Percentiles rank a stretch among this genome's conserved stretches.
phyloP scores from a whole-genome alignment of 2,113 vertebrate species.

The Cichladusa arquata region DNA sequence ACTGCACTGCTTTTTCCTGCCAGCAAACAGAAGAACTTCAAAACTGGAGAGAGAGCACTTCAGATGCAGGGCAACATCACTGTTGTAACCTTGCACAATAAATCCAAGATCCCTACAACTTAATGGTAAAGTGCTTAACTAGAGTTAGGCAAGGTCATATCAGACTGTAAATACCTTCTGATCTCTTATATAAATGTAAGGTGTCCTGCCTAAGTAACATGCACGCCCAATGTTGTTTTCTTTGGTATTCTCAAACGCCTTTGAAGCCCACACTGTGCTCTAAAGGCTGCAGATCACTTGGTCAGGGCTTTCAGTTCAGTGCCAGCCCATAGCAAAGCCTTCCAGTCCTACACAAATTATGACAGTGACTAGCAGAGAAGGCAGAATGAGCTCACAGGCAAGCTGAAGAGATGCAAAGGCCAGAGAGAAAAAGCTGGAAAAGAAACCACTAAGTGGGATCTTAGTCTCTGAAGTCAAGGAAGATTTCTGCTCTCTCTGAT shows the following conservation, averaged over 20 bases:
- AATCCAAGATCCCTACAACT: slow-evolving; percentile 9
- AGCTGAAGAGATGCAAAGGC: background rate
- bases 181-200: background rate
- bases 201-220: background rate
- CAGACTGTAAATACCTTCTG: background rate
- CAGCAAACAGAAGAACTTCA: background rate
- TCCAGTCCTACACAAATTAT: background rate
- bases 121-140: slow-evolving; percentile 8
- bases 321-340: background rate
- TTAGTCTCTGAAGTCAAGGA: background rate
- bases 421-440: background rate
- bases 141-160: background rate
- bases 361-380: background rate
- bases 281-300: background rate
- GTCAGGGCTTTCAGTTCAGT: background rate
- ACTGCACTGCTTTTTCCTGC: background rate
- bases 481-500: background rate
- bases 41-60: background rate
- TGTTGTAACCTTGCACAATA: background rate
- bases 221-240: background rate
- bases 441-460: background rate
- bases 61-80: background rate
- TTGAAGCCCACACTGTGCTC: background rate
- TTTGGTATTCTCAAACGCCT: background rate
- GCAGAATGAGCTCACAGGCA: background rate